These are phyloP conservation scores for Agonopterix heracliana DNA, from an alignment of 2,888 invertebrate genomes.

Conservation along the genomic window DNA sequence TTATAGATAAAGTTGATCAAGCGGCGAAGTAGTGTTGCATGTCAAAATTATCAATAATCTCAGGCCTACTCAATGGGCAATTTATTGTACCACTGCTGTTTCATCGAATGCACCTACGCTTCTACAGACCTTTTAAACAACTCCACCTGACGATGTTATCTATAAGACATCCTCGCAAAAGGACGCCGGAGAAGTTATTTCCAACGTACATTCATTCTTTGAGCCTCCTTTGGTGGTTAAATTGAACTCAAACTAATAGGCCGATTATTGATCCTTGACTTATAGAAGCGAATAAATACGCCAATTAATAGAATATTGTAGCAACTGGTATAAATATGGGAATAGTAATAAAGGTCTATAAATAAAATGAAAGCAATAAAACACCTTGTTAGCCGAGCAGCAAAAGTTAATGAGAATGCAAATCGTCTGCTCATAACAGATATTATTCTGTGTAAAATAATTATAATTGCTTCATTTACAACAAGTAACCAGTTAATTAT, in stretches of 20 bases:
- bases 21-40: constrained; percentile 26
- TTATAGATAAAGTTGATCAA: constrained; percentile 5
- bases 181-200: constrained; percentile 18
- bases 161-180: constrained; percentile 33
- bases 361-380: constrained; percentile 2
- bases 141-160: constrained; percentile 44
- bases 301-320: constrained; percentile 5
- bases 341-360: background rate
- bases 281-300: constrained; percentile 4
- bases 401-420: constrained; percentile 13
- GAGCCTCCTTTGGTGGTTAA: constrained; percentile 6
- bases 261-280: constrained; percentile 3
- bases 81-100: constrained; percentile 46
- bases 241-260: constrained; percentile 2
- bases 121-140: constrained; percentile 44
- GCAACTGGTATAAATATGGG: background rate
- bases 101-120: constrained; percentile 44
- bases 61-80: constrained; percentile 35
- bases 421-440: constrained; percentile 13
- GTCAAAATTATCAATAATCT: constrained; percentile 52
- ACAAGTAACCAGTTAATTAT: constrained; percentile 21
- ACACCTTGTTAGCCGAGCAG: constrained; percentile 7
- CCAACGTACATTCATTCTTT: constrained; percentile 5
- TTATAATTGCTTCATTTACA: constrained; percentile 15
- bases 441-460: constrained; percentile 13